Base-by-base conservation (phyloP, 1,140 invertebrate genomes). In the Calosoma granatense region DNA sequence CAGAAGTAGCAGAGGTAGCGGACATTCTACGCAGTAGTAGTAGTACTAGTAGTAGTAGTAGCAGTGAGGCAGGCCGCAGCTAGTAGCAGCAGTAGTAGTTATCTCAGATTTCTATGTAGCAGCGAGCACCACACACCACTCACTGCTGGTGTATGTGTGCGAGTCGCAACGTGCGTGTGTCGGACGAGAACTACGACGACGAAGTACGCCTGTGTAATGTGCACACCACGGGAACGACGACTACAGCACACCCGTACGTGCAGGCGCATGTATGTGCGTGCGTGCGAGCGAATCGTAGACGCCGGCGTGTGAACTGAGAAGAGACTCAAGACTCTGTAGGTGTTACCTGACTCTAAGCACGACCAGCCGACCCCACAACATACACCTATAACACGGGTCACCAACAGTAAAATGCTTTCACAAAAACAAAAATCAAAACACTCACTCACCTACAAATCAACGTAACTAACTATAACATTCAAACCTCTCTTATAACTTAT, bases 341-440 rank as follows among this genome's bases (percentile, higher is more conserved):
- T 17, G 41, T 47, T 47, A 47, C 41, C 41, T 47, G 41, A 47
- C 41, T 47, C 17, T 12, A 47, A 9, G 9, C 3, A 47, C 17
- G 41, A n/a, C n/a, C n/a, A n/a, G 41, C 17, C 41, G 41, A 47
- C 15, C n/a, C n/a, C 41, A 47, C 41, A 47, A 47, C 41, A 47
- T 47, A 12, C 4, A 47, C 41, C 41, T 47, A 47, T 47, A 47
- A 47, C 41, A 47, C 41, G 41, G 41, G 26, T 4, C 41, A 47
- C 6, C 41, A 47, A 47, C 41, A 47, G 41, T 47, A 6, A 47
- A 30, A 30, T 30, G 26, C 26, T 30, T n/a, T n/a, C n/a, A n/a
- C n/a, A n/a, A n/a, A n/a, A n/a, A n/a, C n/a, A n/a, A n/a, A 36
- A 36, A 36, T n/a, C 26, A 36, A 36, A n/a, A n/a, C n/a, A 36